phyloP scores from a whole-genome alignment of 2,888 invertebrate genomes.

The Diploptera punctata region DNA sequence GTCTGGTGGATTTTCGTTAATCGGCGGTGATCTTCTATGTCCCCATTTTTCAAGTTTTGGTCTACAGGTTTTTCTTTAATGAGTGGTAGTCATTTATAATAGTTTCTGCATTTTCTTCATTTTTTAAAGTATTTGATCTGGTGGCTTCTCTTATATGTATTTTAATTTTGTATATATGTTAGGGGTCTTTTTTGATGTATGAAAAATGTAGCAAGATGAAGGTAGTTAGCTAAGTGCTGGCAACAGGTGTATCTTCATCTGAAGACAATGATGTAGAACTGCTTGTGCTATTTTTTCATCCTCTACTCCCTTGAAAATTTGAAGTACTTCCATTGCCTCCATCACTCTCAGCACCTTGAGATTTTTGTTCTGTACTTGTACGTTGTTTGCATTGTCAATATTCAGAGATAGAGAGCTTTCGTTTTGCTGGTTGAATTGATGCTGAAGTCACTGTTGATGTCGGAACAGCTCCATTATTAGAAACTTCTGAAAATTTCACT shows the following conservation, averaged over 20 bases:
- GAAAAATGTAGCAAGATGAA: constrained; percentile 19
- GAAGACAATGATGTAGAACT: constrained; percentile 61
- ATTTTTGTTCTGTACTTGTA: constrained; percentile 50
- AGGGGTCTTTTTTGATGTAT: too few relatives aligned
- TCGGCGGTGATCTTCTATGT: too few relatives aligned
- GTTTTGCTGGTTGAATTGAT: constrained; percentile 50
- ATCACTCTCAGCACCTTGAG: constrained; percentile 49
- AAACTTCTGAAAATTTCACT: not conserved
- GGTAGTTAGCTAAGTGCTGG: not conserved
- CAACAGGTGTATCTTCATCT: constrained; percentile 55
- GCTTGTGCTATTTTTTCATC: constrained; percentile 60
- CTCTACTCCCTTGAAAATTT: constrained; percentile 46
- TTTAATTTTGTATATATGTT: too few relatives aligned
- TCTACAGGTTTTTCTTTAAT: too few relatives aligned
- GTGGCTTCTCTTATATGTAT: too few relatives aligned
- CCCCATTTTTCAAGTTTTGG: too few relatives aligned
- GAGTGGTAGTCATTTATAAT: too few relatives aligned
- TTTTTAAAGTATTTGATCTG: too few relatives aligned
- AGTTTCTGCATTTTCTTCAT: too few relatives aligned
- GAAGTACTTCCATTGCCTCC: constrained; percentile 35
- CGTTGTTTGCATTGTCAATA: constrained; percentile 84
- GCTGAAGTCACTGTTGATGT: constrained; percentile 8
- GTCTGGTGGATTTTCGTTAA: too few relatives aligned
- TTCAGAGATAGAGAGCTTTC: constrained; percentile 84
- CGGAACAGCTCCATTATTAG: not conserved